Evolutionary conservation across 2,888 invertebrate species (phyloP).

Genomic region (Perithous albicinctus): DNA sequence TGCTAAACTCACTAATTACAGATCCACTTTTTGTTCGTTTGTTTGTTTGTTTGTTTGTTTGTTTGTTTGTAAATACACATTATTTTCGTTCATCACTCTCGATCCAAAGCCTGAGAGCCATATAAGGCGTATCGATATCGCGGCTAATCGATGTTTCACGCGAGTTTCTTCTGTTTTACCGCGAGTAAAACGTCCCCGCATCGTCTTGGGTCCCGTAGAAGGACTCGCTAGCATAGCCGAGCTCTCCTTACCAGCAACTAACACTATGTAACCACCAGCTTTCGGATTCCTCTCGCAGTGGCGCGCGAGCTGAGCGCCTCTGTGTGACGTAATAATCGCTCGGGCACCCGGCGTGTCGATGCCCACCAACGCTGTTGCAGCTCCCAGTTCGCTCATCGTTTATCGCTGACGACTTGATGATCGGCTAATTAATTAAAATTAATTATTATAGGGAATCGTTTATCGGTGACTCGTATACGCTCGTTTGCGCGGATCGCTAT

Average conservation of each 20-base stretch:
- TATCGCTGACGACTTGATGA: slow-evolving; percentile 66
- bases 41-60: neutral
- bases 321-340: slow-evolving; percentile 68
- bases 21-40: slow-evolving; percentile 30
- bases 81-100: slow-evolving; percentile 46
- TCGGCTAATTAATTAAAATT: slow-evolving; percentile 77
- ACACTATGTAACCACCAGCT: neutral
- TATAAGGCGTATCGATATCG: slow-evolving; percentile 54
- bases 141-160: slow-evolving; percentile 60
- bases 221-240: slow-evolving; percentile 5
- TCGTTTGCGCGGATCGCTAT: slow-evolving; percentile 50
- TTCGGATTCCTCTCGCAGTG: slow-evolving; percentile 1
- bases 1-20: slow-evolving; percentile 30
- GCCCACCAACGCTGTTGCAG: slow-evolving; percentile 71
- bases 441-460: slow-evolving; percentile 73
- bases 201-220: slow-evolving; percentile 23
- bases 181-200: slow-evolving; percentile 22
- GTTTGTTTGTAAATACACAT: slow-evolving; percentile 21
- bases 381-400: slow-evolving; percentile 58
- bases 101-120: slow-evolving; percentile 2
- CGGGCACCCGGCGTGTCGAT: slow-evolving; percentile 16
- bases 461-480: slow-evolving; percentile 55
- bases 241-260: slow-evolving; percentile 4
- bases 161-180: slow-evolving; percentile 51
- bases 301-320: slow-evolving; percentile 11